Base-by-base conservation (phyloP, 2,888 invertebrate species). In the Andrena haemorrhoa region DNA sequence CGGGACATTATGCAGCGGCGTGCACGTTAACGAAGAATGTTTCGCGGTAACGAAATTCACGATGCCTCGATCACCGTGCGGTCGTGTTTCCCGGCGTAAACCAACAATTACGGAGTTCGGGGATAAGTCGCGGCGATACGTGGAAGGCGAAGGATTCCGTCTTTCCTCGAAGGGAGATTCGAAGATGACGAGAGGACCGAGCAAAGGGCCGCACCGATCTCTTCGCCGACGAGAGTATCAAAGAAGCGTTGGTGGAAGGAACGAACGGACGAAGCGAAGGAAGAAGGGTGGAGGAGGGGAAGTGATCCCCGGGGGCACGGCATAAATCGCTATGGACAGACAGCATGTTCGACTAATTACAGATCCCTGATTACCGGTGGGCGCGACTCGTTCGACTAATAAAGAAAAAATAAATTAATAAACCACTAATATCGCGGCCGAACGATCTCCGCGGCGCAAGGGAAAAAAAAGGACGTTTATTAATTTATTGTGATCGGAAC, bases 291-390 rank as follows among this genome's bases (percentile, higher is more conserved):
- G 74, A 73, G 68, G 65, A 68, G 70, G 61, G 73, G 81, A 65
- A 82, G 69, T 82, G 82, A 89, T 80, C 84, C 88, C 82, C 76
- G 85, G 75, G 84, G 90, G 90, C 86, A 81, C 76, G 78, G 88
- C 82, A 87, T 92, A 92, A 92, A 92, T 92, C 90, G 89, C 89
- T 85, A 90, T 85, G 90, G 91, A 92, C 91, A 90, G 92, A 91
- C 91, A 91, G 90, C 91, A 91, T 92, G 92, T 92, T 91, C 92
- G 87, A 90, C 92, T 93, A 93, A 93, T 93, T 93, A 92, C 93
- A 93, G 92, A 92, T 93, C 90, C 89, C 89, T 91, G 91, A 92
- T 93, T 92, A 93, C 92, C 91, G 90, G 91, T 90, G 91, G 90
- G 91, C 90, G 90, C 88, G 88, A 90, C 90, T 83, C 84, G 76